Percentiles rank a stretch among this genome's conserved stretches.
Evolutionary conservation across 2,797 vertebrate species (phyloP).

Genomic region (Paramormyrops hopkinsi): DNA sequence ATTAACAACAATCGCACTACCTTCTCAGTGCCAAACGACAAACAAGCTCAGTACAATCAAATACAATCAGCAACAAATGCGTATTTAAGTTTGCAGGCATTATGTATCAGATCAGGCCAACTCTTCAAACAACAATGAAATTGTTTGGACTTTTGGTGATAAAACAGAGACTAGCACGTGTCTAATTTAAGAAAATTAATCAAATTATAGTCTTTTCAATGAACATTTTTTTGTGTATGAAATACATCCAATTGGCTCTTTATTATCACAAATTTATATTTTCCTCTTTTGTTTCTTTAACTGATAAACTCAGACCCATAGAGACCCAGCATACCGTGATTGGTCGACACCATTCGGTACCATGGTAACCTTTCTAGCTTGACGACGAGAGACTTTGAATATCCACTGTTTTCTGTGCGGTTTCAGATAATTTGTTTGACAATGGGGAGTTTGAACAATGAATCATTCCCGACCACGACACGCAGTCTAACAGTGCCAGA

Average conservation of each 20-base stretch:
- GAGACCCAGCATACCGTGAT: constrained; percentile 51
- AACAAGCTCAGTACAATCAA: neutral
- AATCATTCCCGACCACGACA: neutral
- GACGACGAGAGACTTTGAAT: constrained; percentile 39
- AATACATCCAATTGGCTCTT: neutral
- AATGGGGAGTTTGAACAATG: constrained; percentile 16
- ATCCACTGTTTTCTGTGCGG: constrained; percentile 10
- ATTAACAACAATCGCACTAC: neutral
- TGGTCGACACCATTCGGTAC: constrained; percentile 43
- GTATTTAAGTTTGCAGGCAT: neutral
- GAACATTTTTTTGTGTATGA: neutral
- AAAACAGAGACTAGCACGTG: neutral
- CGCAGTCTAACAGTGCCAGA: neutral
- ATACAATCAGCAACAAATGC: neutral
- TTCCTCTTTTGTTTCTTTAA: neutral
- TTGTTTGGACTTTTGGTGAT: neutral
- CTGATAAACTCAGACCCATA: constrained; percentile 29
- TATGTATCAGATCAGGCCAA: neutral
- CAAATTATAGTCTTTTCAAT: constrained; percentile 10
- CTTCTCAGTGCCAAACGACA: neutral
- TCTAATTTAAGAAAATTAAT: neutral
- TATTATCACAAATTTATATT: neutral
- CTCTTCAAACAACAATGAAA: neutral
- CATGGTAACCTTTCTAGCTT: constrained; percentile 53
- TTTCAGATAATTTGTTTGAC: constrained; percentile 19